Base-by-base conservation (phyloP, 2,113 vertebrate species). In the Anarrhichthys ocellatus region DNA sequence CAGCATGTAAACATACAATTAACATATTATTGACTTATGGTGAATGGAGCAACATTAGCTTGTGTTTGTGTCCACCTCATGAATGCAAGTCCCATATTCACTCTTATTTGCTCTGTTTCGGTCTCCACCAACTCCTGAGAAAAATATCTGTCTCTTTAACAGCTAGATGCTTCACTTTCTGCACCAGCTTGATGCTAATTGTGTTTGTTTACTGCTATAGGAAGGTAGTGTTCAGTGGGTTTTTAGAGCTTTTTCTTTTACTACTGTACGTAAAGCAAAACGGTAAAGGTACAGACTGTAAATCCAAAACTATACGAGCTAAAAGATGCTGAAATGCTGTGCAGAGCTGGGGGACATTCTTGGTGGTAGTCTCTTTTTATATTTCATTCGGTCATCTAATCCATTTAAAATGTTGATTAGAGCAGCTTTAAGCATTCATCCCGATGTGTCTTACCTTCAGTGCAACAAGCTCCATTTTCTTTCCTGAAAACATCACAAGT, bases 361-460 rank as follows among this genome's bases (percentile, higher is more conserved):
- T 29, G 24, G 3, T 36, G 27, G 8, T 42, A 2, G 4, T n/a
- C 1, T 5, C 20, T n/a, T 52, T 29, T 34, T 14, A 52, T 14
- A 42, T 50, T 32, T 18, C 36, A 36, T 9, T 1, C 50, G 36
- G 42, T 46, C 46, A 27, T 46, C 9, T 22, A 29, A 67, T 64
- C 27, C 24, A 1, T 3, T 46, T 54, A 9, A 17, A 65, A 59
- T 2, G 0, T 14, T 11, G 22, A 66, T 68, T 5, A 22, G 48
- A 34, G 68, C 44, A 58, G 14, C 4, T 24, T 68, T 36, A 10
- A 76, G 3, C 13, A 0, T 44, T 15, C 1, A 2, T 54, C 24
- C 38, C 22, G 59, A n/a, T 32, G 76, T 2, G 27, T 74, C 84
- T 83, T 88, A 91, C 82, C 90, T 89, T 75, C 42, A 54, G 10